These are phyloP conservation scores for Chascanopsetta lugubris DNA, from an alignment of 2,113 vertebrate species.

Conservation along the genomic window DNA sequence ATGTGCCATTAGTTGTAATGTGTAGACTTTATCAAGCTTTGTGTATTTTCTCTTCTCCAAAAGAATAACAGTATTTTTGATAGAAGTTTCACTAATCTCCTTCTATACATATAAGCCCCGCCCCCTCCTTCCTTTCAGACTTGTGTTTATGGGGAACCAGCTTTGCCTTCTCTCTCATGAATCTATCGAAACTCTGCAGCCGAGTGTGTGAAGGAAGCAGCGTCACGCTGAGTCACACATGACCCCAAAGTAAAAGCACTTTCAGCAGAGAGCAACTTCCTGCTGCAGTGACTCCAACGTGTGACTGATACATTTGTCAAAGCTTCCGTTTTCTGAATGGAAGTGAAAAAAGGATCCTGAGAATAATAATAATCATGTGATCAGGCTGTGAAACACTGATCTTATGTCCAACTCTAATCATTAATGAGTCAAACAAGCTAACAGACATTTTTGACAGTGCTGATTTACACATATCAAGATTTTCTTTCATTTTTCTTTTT, in stretches of 20 bases:
- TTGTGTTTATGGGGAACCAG: conserved; percentile 31
- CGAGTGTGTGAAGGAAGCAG: conserved; percentile 43
- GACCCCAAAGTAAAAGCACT: conserved; percentile 44
- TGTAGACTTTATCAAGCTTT: conserved; percentile 81
- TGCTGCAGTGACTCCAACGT: neutral
- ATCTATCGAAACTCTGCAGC: conserved; percentile 44
- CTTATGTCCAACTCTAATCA: too few species aligned
- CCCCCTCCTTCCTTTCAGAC: conserved; percentile 12
- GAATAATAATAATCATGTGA: too few species aligned
- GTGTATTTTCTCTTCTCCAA: conserved; percentile 79
- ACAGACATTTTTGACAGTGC: too few species aligned
- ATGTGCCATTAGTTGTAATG: conserved; percentile 84
- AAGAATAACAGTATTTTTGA: conserved; percentile 86
- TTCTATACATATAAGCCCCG: conserved; percentile 40
- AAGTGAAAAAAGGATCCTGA: too few species aligned
- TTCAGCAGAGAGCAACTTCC: conserved; percentile 3
- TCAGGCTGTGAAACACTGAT: too few species aligned
- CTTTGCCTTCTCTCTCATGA: conserved; percentile 46
- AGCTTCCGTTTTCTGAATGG: too few species aligned
- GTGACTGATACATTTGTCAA: too few species aligned
- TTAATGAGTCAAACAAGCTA: too few species aligned
- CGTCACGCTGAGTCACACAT: too few species aligned
- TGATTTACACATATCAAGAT: too few species aligned
- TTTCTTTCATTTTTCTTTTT: too few species aligned
- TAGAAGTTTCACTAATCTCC: conserved; percentile 81